phyloP scores from a whole-genome alignment of 2,797 vertebrate genomes.

The Parotocinclus haroldoi region DNA sequence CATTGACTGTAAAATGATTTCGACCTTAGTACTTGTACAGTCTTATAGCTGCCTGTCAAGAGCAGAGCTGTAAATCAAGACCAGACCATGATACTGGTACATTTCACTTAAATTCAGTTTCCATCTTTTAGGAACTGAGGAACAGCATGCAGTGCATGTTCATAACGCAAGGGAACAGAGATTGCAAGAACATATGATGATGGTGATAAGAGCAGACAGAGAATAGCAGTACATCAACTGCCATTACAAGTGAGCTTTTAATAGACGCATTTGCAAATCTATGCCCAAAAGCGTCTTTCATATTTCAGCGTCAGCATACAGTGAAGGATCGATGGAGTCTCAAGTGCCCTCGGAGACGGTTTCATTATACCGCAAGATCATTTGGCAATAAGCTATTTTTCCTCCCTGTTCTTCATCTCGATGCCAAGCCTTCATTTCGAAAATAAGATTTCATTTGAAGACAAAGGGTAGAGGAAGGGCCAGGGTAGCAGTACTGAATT shows the following conservation, averaged over 20 bases:
- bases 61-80: conserved; percentile 16
- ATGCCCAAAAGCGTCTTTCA: conserved; percentile 24
- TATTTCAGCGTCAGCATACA: conserved; percentile 1
- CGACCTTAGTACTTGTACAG: too few relatives aligned
- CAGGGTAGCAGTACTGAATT: conserved; percentile 23
- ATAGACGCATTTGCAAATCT: conserved; percentile 29
- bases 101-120: conserved; percentile 43
- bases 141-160: conserved; percentile 9
- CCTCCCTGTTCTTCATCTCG: conserved; percentile 5
- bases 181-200: background rate
- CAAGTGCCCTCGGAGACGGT: conserved; percentile 22
- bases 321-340: conserved; percentile 25
- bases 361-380: conserved; percentile 41
- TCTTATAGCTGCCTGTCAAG: background rate
- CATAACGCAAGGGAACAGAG: background rate
- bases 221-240: conserved; percentile 15
- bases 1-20: too few relatives aligned
- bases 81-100: conserved; percentile 34
- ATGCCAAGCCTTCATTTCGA: conserved; percentile 35
- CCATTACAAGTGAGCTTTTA: conserved; percentile 26
- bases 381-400: conserved; percentile 36
- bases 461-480: conserved; percentile 31
- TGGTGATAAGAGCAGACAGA: conserved; percentile 3
- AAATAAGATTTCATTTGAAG: conserved; percentile 43
- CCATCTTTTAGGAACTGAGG: conserved; percentile 30